phyloP scores from a whole-genome alignment of 1,140 invertebrate species.

The Lasaia peninsularis region DNA sequence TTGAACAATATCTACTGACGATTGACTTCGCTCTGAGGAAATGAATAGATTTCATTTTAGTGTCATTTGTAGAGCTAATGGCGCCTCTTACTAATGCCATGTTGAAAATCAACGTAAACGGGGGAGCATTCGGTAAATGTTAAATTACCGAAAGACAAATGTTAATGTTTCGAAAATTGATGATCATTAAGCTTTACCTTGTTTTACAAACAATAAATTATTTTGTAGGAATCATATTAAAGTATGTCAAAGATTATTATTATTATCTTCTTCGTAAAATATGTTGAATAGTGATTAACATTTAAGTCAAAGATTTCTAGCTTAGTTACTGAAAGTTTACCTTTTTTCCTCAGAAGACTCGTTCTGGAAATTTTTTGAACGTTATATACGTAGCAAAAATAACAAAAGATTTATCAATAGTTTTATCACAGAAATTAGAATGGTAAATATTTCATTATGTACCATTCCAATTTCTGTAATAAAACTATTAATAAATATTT shows the following conservation, averaged over 20 bases:
- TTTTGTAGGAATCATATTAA: not conserved
- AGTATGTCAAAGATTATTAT: not conserved
- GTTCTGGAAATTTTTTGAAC: too few relatives aligned
- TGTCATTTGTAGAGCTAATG: slow-evolving; percentile 75
- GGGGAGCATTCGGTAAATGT: slow-evolving; percentile 21
- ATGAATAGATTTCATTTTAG: slow-evolving; percentile 77
- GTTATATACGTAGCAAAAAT: too few relatives aligned
- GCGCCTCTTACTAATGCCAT: slow-evolving; percentile 57
- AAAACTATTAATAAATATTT: too few relatives aligned
- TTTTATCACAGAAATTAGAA: too few relatives aligned
- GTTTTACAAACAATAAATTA: slow-evolving; percentile 1
- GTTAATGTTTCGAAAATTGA: slow-evolving; percentile 42
- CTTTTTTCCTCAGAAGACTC: too few relatives aligned
- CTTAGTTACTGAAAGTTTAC: too few relatives aligned
- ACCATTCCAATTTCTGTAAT: too few relatives aligned
- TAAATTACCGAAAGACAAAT: slow-evolving; percentile 49
- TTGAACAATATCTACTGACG: slow-evolving; percentile 61
- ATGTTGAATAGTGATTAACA: too few relatives aligned
- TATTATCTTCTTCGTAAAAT: too few relatives aligned
- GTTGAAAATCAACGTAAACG: slow-evolving; percentile 44
- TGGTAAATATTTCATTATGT: too few relatives aligned
- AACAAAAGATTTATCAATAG: too few relatives aligned
- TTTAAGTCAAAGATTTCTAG: too few relatives aligned
- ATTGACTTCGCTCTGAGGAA: slow-evolving; percentile 67
- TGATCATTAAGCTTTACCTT: slow-evolving; percentile 12